A percentile compares a stretch with the other conserved stretches of the same genome.
These are phyloP conservation scores for Stomorhina lunata DNA, from an alignment of 2,888 invertebrate species.

Conservation along the genomic window DNA sequence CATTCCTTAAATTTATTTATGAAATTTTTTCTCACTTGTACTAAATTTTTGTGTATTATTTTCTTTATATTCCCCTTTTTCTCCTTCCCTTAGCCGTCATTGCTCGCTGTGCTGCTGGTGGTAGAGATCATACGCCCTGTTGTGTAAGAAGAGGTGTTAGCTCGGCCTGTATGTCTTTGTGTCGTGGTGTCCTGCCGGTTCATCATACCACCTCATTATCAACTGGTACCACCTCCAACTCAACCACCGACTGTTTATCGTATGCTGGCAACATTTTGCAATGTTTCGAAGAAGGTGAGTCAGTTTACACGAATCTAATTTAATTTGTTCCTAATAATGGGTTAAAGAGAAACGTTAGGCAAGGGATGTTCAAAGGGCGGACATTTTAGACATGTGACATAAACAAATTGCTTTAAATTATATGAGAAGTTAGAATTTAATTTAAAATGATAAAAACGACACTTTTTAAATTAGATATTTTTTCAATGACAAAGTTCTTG, in stretches of 20 bases:
- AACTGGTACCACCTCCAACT: slow-evolving; percentile 56
- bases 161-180: slow-evolving; percentile 85
- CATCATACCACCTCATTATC: slow-evolving; percentile 79
- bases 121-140: slow-evolving; percentile 86
- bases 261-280: slow-evolving; percentile 92
- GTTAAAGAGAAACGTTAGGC: neutral
- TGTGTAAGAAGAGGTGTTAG: slow-evolving; percentile 88
- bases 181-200: slow-evolving; percentile 84
- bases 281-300: slow-evolving; percentile 90
- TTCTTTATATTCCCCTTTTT: neutral
- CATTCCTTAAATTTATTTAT: slow-evolving; percentile 22
- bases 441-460: neutral
- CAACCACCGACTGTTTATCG: slow-evolving; percentile 85
- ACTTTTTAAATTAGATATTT: neutral
- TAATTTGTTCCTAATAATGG: slow-evolving; percentile 25
- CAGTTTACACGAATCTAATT: slow-evolving; percentile 20
- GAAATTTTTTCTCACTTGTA: neutral
- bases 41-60: slow-evolving; percentile 11
- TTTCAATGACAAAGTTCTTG: neutral
- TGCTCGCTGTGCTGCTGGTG: slow-evolving; percentile 83
- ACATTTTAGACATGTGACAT: slow-evolving; percentile 54
- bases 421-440: slow-evolving; percentile 7
- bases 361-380: neutral
- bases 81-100: slow-evolving; percentile 73
- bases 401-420: slow-evolving; percentile 34